Base-by-base conservation (phyloP, 2,113 vertebrate genomes). In the Probosciger aterrimus region DNA sequence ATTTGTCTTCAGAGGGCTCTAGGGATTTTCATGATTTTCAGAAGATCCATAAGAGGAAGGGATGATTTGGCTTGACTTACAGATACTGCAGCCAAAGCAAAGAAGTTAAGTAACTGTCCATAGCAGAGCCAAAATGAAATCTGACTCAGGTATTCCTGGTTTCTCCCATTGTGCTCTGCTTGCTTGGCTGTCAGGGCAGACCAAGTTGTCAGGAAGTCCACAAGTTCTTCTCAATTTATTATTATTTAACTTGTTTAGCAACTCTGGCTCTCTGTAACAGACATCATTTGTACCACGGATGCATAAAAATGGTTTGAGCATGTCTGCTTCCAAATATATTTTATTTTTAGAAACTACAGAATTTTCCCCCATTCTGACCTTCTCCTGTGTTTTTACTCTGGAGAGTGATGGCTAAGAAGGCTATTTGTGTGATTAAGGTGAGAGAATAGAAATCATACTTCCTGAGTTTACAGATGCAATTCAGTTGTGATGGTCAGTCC, bases 261-360 rank as follows among this genome's bases (percentile, higher is more conserved):
- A 14, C 35, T 60, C 85, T 14, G 16, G 12, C 71, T 94, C 64
- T 76, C 31, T 77, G 69, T 17, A 24, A 85, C 49, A 80, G 90
- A 65, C 70, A 60, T 33, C 0, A 0, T 57, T 95, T 90, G 47
- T 94, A 71, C 69, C 65, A 37, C 22, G 37, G 43, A 86, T 74
- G 37, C 25, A 20, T 81, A 52, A 46, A 95, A 93, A 60, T 64
- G 35, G 55, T 68, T 80, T 86, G 49, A 90, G 65, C 22, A 9
- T 83, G 83, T 91, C 69, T 94, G 69, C 88, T 81, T 92, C 82
- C 82, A 79, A 86, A 82, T 71, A 55, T 12, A 65, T 84, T 93
- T 79, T 89, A 91, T 92, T 92, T 94, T 92, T 94, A 89, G 82
- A 91, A 94, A 46, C 70, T 94, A 68, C n/a, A 91, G 44, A 87